Percentiles rank a stretch among this genome's conserved stretches.
Conservation (phyloP, 2,797 vertebrate species). For the Iguana delicatissima region DNA sequence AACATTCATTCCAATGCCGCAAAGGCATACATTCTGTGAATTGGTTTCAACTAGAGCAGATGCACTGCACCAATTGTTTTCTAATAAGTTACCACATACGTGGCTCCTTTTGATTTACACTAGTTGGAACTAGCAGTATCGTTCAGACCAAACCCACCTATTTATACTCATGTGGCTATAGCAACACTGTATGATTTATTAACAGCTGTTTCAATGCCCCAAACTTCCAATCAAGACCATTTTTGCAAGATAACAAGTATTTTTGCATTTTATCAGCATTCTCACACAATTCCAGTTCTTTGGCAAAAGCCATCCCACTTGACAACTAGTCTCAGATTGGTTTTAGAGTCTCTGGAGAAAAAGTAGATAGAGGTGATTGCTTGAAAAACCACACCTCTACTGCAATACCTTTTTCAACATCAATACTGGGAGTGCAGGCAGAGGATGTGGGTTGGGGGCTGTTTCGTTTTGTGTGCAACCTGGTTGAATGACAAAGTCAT, state of each 20-base stretch:
- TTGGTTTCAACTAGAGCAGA: no score
- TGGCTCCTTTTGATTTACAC: no score
- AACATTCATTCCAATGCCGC: not conserved
- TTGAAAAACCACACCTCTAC: constrained; percentile 28
- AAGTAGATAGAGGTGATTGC: not conserved
- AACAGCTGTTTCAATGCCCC: not conserved
- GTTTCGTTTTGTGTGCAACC: constrained; percentile 33
- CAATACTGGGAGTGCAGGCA: not conserved
- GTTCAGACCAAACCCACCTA: no score
- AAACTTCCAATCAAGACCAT: not conserved
- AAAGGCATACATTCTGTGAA: not conserved
- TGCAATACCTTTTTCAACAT: constrained; percentile 38
- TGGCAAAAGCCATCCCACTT: not conserved
- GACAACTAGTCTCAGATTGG: not conserved
- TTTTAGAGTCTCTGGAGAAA: not conserved
- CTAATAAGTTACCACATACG: no score
- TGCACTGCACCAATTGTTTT: no score
- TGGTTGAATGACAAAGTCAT: constrained; percentile 23
- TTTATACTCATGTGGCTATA: no score
- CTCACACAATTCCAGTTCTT: not conserved
- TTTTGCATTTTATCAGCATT: not conserved
- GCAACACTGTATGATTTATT: not conserved
- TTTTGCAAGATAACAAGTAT: not conserved
- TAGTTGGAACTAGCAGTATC: no score
- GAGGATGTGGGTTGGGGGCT: not conserved